These are phyloP conservation scores for Cenopis cana DNA, from an alignment of 2,888 invertebrate genomes.

Conservation along the genomic window DNA sequence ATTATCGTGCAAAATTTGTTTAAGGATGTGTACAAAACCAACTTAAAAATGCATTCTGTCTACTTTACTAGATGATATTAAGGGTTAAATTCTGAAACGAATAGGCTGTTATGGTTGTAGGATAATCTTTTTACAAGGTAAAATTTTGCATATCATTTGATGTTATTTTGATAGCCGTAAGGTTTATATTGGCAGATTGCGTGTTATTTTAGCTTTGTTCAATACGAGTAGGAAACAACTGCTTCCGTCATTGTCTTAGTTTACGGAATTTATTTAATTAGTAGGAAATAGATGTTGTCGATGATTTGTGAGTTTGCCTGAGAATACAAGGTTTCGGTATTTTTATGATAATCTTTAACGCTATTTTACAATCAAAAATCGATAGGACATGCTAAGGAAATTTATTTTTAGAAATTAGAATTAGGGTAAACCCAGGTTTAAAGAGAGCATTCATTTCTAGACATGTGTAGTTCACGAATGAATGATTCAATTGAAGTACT, in stretches of 20 bases:
- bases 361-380: too few species aligned
- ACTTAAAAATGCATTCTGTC: constrained; percentile 4
- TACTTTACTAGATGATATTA: constrained; percentile 14
- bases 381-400: too few species aligned
- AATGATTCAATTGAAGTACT: too few species aligned
- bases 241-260: constrained; percentile 46
- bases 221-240: constrained; percentile 38
- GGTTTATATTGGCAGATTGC: constrained; percentile 14
- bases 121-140: neutral
- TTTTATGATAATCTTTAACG: neutral
- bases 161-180: neutral
- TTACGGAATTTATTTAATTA: constrained; percentile 41
- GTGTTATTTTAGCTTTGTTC: constrained; percentile 12
- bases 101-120: neutral
- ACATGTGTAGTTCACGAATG: too few species aligned
- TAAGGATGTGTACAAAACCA: neutral
- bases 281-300: constrained; percentile 43
- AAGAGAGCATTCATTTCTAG: too few species aligned
- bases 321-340: constrained; percentile 14
- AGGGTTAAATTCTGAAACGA: constrained; percentile 10
- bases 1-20: neutral
- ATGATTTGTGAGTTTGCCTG: constrained; percentile 27
- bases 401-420: too few species aligned
- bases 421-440: too few species aligned
- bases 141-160: constrained; percentile 4